Evolutionary conservation across 2,113 vertebrate genomes (phyloP), one percentile per base, ranked within the genome.

Genomic region (Drymodes brunneopygia): DNA sequence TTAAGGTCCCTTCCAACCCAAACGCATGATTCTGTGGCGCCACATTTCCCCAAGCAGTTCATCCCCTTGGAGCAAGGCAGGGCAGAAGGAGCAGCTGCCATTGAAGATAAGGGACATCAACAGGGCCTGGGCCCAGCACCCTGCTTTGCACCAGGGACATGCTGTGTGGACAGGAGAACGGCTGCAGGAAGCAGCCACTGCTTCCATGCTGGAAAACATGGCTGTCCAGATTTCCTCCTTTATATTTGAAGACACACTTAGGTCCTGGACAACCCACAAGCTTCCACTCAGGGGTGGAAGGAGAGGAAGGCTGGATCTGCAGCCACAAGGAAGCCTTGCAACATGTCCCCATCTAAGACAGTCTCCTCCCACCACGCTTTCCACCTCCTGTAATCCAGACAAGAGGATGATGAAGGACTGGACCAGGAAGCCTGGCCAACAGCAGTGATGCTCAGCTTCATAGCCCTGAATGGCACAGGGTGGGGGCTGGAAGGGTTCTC

Each of bases 111-210:
- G 42, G 51, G n/a, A 57, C 16, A 64, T 21, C 58, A 64, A 64
- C 0, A 1, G 57, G 17, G 10, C 22, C 38, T 42, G 61, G 58
- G 44, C 40, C 20, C 22, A 47, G 11, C 19, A 24, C 7, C 58
- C 50, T 6, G 3, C 56, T 66, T 44, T 22, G 28, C 42, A n/a
- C 19, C 40, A 40, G 45, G 50, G 14, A 17, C 21, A 47, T 0
- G 1, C 36, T 25, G 9, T 21, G 51, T 0, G 1, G 15, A 25
- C 7, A 21, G 47, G 15, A 45, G 15, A 40, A 36, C 31, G 71
- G 65, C 82, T 66, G 73, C 36, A 40, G 62, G 72, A 71, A 62
- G 84, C 47, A 50, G 81, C 53, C 40, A 50, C 38, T 27, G 67
- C 53, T 75, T 57, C 86, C 75, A 50, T 0, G 3, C 20, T 29